Conservation (phyloP, 2,888 invertebrate genomes). For the Oscheius sp. region DNA sequence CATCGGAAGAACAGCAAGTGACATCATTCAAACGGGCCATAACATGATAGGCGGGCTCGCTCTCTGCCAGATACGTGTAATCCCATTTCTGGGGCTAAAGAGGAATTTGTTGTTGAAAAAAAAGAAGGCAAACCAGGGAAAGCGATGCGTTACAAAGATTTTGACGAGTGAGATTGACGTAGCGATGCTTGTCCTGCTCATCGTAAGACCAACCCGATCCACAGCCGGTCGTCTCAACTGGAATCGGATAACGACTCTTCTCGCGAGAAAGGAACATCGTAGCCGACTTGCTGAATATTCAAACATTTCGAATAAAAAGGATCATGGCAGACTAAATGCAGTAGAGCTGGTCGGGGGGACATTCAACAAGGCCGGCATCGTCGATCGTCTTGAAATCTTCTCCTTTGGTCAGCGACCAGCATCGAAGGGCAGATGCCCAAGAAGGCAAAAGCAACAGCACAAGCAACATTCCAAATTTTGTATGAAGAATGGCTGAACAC, state of each 20-base stretch:
- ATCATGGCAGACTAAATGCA: neutral
- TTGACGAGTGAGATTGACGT: constrained; percentile 9
- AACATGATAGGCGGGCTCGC: neutral
- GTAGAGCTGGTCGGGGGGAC: neutral
- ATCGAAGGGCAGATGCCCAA: neutral
- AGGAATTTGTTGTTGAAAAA: no score
- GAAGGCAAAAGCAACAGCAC: neutral
- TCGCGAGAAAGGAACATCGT: constrained; percentile 16
- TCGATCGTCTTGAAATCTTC: neutral
- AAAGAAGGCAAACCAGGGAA: neutral
- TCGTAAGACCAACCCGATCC: neutral
- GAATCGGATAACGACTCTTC: constrained; percentile 1
- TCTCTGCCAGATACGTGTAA: neutral
- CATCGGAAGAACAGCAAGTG: constrained; percentile 13
- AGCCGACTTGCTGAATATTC: neutral
- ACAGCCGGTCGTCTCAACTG: constrained; percentile 6
- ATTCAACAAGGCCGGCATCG: neutral
- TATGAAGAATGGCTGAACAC: no score
- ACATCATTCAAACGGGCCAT: constrained; percentile 6
- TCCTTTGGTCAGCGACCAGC: neutral
- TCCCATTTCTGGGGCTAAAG: constrained; percentile 4
- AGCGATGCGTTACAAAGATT: neutral
- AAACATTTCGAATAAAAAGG: neutral
- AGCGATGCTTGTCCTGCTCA: neutral
- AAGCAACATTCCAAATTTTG: no score